Evolutionary conservation across 2,113 vertebrate species (phyloP), one percentile per base, ranked within the genome.

Genomic region (Synodontis membranacea): DNA sequence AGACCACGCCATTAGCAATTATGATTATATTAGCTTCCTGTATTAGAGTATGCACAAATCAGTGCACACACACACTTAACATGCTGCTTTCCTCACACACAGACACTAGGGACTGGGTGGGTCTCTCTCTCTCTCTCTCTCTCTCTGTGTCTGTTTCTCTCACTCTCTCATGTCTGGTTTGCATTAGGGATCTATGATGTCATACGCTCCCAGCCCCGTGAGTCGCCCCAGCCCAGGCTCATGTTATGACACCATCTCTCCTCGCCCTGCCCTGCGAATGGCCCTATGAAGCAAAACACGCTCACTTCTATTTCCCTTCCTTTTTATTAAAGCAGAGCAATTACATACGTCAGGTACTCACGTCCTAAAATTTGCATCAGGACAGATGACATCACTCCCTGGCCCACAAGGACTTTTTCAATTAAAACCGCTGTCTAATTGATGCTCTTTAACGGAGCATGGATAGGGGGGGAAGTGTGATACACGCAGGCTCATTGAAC

Each of bases 181-280:
- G 75, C 42, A 88, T 89, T 84, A 83, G 74, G 58, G 50, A 87
- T 2, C 85, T 58, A 62, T 89, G 90, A 91, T 91, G 87, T 89
- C 87, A 91, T 89, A 54, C 5, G 8, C 25, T 44, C 62, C 78
- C 23, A 46, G 46, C 86, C 86, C 86, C 56, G 66, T 79, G 84
- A 8, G 39, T 50, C 60, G 2, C 84, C 76, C 81, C 79, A 44
- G 9, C 86, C 84, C 84, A 58, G 34, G 17, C 54, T 79, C 48
- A 42, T 56, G 37, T 56, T 52, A 89, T 91, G 90, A 89, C 90
- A 88, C 89, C 86, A 89, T 85, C 85, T 81, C 19, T 50, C 75
- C 46, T 58, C 7, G 37, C 50, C 83, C 80, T 54, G 37, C 80
- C 86, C 75, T 25, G 44, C 48, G 10, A 25, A 28, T 48, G 82